A percentile compares a stretch with the other conserved stretches of the same genome.
Evolutionary conservation across 1,140 invertebrate genomes (phyloP).

Genomic region (Wiebesia pumilae): DNA sequence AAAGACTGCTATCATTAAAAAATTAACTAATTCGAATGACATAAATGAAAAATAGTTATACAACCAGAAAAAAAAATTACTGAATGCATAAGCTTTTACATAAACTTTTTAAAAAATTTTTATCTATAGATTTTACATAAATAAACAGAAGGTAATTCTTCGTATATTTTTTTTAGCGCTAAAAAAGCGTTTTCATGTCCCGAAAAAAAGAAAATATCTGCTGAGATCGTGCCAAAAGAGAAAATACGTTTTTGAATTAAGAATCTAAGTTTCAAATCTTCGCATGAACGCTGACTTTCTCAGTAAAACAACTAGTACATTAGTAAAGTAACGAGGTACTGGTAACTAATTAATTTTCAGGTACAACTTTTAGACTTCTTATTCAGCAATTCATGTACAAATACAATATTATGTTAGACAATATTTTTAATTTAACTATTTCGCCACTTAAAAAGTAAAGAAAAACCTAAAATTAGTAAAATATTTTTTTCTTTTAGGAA

Average conservation of each 20-base stretch:
- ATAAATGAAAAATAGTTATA: no score
- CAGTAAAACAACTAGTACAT: neutral
- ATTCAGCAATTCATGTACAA: neutral
- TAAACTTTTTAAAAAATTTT: neutral
- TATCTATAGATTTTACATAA: neutral
- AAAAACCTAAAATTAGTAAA: no score
- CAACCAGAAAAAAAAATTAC: no score
- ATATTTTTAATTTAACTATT: no score
- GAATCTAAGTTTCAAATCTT: neutral
- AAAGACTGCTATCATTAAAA: no score
- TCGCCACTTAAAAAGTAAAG: no score
- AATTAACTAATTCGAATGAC: no score
- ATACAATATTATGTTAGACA: no score
- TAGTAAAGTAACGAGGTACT: neutral
- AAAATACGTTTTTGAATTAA: constrained; percentile 36
- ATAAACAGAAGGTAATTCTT: neutral
- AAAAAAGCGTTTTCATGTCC: neutral
- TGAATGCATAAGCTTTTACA: no score
- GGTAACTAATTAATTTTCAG: constrained; percentile 1
- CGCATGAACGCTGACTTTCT: neutral
- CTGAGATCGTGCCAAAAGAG: constrained; percentile 11
- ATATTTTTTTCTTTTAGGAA: no score
- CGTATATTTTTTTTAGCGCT: neutral
- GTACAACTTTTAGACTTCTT: neutral
- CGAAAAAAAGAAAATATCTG: neutral